Evolutionary conservation across 2,888 invertebrate species (phyloP).

Genomic region (Tiliacea citrago): DNA sequence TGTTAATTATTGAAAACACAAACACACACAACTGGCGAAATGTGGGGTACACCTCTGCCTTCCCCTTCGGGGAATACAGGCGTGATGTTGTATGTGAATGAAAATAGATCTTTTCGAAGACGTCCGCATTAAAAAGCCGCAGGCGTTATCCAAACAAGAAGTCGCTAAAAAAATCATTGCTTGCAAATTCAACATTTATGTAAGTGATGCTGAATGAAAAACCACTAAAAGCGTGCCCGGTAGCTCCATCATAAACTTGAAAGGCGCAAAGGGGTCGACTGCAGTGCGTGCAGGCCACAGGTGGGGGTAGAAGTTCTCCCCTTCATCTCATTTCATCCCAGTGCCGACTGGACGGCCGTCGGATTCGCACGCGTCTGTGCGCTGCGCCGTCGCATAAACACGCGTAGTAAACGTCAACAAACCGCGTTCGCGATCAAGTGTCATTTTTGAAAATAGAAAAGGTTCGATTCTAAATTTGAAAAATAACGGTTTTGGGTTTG

Average conservation of each 20-base stretch:
- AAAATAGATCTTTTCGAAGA: not conserved
- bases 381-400: conserved; percentile 41
- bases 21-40: not conserved
- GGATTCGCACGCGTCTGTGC: conserved; percentile 71
- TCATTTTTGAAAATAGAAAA: conserved; percentile 28
- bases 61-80: not conserved
- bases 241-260: conserved; percentile 75
- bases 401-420: conserved; percentile 54
- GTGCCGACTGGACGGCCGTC: conserved; percentile 71
- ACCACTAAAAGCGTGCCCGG: conserved; percentile 64
- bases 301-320: conserved; percentile 80
- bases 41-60: not conserved
- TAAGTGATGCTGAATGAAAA: conserved; percentile 65
- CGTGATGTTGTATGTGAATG: not conserved
- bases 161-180: conserved; percentile 53
- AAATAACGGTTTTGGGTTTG: conserved; percentile 37
- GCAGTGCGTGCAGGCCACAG: conserved; percentile 89
- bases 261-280: conserved; percentile 84
- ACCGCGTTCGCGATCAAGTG: conserved; percentile 41
- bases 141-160: conserved; percentile 9
- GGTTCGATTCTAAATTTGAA: conserved; percentile 18
- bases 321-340: conserved; percentile 68
- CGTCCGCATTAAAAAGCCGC: conserved; percentile 22
- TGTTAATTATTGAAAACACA: too few species aligned
- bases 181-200: conserved; percentile 52